Conservation (phyloP, 2,888 invertebrate species). For the Tupiocoris notatus region DNA sequence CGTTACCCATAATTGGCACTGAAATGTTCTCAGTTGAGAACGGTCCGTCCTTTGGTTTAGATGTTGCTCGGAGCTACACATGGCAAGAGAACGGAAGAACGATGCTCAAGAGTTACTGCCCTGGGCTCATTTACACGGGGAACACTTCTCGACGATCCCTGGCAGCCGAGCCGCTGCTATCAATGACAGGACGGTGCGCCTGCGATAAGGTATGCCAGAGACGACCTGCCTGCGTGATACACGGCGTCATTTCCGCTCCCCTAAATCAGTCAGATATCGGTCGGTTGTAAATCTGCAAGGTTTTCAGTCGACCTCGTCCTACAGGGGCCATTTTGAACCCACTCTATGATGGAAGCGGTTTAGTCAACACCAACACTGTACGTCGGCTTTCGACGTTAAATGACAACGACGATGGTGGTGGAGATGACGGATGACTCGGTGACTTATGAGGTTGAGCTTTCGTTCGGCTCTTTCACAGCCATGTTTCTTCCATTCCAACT, state of each 20-base stretch:
- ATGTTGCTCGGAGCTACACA: background rate
- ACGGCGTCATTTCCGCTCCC: slow-evolving; percentile 36
- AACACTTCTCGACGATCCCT: background rate
- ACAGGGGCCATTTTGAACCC: slow-evolving; percentile 8
- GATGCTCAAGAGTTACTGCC: slow-evolving; percentile 14
- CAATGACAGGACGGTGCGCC: slow-evolving; percentile 23
- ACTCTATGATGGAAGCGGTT: slow-evolving; percentile 17
- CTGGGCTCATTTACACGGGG: slow-evolving; percentile 19
- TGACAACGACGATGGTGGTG: background rate
- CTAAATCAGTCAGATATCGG: slow-evolving; percentile 42
- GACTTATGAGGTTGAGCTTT: background rate
- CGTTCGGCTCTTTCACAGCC: too few species aligned
- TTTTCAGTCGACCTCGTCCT: slow-evolving; percentile 18
- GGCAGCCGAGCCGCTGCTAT: slow-evolving; percentile 13
- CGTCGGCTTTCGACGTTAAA: background rate
- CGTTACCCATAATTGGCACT: too few species aligned
- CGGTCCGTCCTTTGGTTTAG: too few species aligned
- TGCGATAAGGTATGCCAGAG: background rate
- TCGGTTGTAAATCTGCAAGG: slow-evolving; percentile 31
- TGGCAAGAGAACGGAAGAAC: slow-evolving; percentile 6
- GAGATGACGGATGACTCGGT: slow-evolving; percentile 15
- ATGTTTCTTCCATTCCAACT: background rate
- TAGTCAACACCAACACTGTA: slow-evolving; percentile 29
- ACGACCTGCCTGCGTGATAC: slow-evolving; percentile 16
- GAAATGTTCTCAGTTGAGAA: too few species aligned